Evolutionary conservation across 2,797 vertebrate genomes (phyloP), one percentile per base, ranked within the genome.

Genomic region (Gobio occitaniae): DNA sequence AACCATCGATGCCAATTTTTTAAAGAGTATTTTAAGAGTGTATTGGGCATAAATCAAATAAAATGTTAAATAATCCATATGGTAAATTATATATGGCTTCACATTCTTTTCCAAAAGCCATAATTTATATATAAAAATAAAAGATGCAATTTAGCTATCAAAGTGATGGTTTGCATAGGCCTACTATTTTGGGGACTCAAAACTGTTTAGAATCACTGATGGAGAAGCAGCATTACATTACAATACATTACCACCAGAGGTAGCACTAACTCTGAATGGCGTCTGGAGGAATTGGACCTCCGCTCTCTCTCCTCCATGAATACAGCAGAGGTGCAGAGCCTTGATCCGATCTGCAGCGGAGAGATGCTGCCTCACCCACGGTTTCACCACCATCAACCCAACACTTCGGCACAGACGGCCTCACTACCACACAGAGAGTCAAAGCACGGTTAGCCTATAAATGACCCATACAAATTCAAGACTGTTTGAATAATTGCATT

Each of bases 181-280:
- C 25, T 25, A 47, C 41, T 4, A 13, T 25, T 25, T 47, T n/a
- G 11, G 5, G 21, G 1, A 47, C 6, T 71, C 41, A n/a, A 71
- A 71, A 48, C 41, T 7, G 21, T 15, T 41, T 10, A 2, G 36
- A 75, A 21, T 21, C 2, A 38, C 16, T 54, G 32, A 68, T 68
- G 16, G 29, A 76, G 17, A 61, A 61, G 21, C 3, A 41, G 36
- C 54, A 61, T 59, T 38, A 25, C 21, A 19, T 72, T 29, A 54
- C 63, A 38, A 19, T 2, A 56, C 19, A 48, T 25, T 19, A 59
- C 61, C 44, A 86, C 90, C 85, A 94, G 94, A 92, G 91, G 93
- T 91, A 92, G 91, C 70, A 92, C 95, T 95, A 93, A 95, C 95
- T 86, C 93, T 95, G 94, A 70, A 84, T 88, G 88, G 89, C 89